A percentile compares a stretch with the other conserved stretches of the same genome.
Evolutionary conservation across 2,113 vertebrate genomes (phyloP).

Genomic region (Lucifuga dentata): DNA sequence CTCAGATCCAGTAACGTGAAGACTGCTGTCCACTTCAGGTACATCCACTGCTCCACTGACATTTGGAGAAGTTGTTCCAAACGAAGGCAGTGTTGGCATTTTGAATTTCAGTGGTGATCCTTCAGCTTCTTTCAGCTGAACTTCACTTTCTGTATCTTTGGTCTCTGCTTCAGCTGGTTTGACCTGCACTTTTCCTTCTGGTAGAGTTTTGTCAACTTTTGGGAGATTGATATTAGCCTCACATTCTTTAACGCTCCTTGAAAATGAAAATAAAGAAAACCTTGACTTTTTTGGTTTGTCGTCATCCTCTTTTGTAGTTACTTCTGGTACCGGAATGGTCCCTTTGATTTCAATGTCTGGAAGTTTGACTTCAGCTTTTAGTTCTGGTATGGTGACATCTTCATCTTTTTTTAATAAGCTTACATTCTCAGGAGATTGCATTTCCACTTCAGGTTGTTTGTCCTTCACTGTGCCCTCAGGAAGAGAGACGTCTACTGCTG

Average conservation of each 20-base stretch:
- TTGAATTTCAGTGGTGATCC: conserved; percentile 64
- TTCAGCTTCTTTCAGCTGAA: conserved; percentile 38
- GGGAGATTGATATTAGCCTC: conserved; percentile 5
- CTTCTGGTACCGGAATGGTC: background rate
- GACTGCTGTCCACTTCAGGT: conserved; percentile 4
- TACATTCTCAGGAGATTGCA: conserved; percentile 39
- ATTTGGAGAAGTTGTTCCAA: conserved; percentile 32
- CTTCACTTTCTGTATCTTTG: conserved; percentile 30
- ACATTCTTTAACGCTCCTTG: conserved; percentile 27
- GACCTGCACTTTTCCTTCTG: conserved; percentile 9
- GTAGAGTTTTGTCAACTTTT: conserved; percentile 19
- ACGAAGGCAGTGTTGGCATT: conserved; percentile 58
- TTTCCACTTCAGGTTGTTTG: conserved; percentile 41
- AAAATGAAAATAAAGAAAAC: conserved; percentile 51
- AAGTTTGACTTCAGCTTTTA: background rate
- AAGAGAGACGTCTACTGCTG: conserved; percentile 56
- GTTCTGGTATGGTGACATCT: conserved; percentile 21
- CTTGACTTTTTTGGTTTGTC: conserved; percentile 18
- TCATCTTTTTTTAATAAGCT: conserved; percentile 21
- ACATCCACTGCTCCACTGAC: conserved; percentile 31
- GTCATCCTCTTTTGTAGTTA: background rate
- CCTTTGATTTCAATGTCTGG: conserved; percentile 21
- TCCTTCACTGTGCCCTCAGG: conserved; percentile 50
- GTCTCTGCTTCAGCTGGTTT: conserved; percentile 2
- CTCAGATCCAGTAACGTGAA: no score